These are phyloP conservation scores for Ophion obscuratus DNA, from an alignment of 2,888 invertebrate species.

Conservation along the genomic window DNA sequence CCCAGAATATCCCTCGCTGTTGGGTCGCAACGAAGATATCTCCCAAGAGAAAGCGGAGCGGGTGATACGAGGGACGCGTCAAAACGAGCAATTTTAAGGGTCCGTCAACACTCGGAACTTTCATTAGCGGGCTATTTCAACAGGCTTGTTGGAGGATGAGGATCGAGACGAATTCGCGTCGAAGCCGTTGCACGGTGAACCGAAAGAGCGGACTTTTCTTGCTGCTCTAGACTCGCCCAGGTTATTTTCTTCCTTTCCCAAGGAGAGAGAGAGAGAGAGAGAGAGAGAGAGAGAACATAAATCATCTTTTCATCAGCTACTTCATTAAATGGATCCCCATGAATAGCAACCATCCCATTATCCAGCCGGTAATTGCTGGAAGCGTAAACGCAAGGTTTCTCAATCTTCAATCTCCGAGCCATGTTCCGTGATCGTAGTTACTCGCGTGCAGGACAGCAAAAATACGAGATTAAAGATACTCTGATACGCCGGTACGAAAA, in stretches of 20 bases:
- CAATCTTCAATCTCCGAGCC: constrained; percentile 61
- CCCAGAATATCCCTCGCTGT: background rate
- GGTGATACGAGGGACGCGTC: constrained; percentile 6
- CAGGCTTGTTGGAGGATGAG: constrained; percentile 31
- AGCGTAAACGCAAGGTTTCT: constrained; percentile 32
- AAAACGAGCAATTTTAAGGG: constrained; percentile 21
- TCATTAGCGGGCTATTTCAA: constrained; percentile 61
- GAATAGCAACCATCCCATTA: constrained; percentile 74
- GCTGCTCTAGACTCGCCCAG: constrained; percentile 4
- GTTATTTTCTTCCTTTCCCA: constrained; percentile 23
- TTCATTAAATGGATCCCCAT: constrained; percentile 73
- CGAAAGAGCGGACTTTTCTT: constrained; percentile 39
- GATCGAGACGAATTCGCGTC: constrained; percentile 7
- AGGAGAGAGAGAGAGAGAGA: constrained; percentile 7
- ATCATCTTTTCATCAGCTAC: constrained; percentile 73
- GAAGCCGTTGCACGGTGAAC: constrained; percentile 20
- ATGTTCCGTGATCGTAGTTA: constrained; percentile 10
- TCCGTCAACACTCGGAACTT: constrained; percentile 50
- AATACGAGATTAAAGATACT: constrained; percentile 6
- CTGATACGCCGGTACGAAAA: constrained; percentile 13
- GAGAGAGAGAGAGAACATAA: constrained; percentile 27
- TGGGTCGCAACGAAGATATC: background rate
- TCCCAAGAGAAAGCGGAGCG: background rate
- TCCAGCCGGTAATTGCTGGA: constrained; percentile 60
- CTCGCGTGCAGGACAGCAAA: background rate